phyloP scores from a whole-genome alignment of 2,888 invertebrate genomes.

The Eupeodes luniger region DNA sequence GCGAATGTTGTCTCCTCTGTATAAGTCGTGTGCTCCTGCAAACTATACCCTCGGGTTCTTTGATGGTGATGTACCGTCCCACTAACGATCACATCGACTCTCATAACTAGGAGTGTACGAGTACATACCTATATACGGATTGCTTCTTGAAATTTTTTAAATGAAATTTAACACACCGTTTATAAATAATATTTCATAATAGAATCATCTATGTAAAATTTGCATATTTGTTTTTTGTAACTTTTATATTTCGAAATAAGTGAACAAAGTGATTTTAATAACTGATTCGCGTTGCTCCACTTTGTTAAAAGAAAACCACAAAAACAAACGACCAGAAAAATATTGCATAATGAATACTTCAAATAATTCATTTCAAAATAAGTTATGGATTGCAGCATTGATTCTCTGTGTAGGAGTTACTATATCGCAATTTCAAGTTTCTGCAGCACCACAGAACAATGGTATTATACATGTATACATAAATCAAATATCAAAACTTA shows the following conservation, averaged over 20 bases:
- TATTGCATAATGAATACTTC: slow-evolving; percentile 37
- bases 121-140: too few relatives aligned
- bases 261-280: slow-evolving; percentile 33
- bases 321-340: slow-evolving; percentile 12
- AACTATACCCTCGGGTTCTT: slow-evolving; percentile 38
- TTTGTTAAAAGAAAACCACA: neutral
- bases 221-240: slow-evolving; percentile 1
- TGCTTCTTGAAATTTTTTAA: slow-evolving; percentile 16
- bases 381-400: slow-evolving; percentile 56
- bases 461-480: slow-evolving; percentile 33
- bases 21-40: slow-evolving; percentile 20
- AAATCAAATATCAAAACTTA: too few relatives aligned
- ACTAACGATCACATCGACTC: slow-evolving; percentile 5
- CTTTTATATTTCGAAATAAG: neutral
- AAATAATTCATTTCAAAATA: slow-evolving; percentile 34
- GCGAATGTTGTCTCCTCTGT: slow-evolving; percentile 32
- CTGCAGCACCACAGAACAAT: slow-evolving; percentile 57
- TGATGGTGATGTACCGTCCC: slow-evolving; percentile 25
- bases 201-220: slow-evolving; percentile 23
- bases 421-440: slow-evolving; percentile 30
- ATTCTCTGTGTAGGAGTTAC: slow-evolving; percentile 41
- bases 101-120: neutral
- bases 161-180: slow-evolving; percentile 41
- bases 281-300: neutral
- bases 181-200: slow-evolving; percentile 26